Base-by-base conservation (phyloP, 2,797 vertebrate genomes). In the Oreochromis mossambicus region DNA sequence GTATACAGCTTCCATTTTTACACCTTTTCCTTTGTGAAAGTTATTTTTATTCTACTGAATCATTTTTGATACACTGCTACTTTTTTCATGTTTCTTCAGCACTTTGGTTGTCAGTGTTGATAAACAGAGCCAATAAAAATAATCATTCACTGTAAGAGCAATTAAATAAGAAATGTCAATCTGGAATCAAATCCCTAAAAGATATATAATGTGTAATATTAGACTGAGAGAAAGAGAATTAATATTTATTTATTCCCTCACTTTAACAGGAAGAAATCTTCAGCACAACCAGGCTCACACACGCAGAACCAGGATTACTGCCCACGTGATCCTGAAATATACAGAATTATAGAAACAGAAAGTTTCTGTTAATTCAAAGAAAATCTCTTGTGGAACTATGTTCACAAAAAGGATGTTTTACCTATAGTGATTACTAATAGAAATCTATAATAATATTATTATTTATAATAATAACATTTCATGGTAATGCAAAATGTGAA, bases 291-390 rank as follows among this genome's bases (percentile, higher is more conserved):
- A 63, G 58, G 11, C 19, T 38, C 34, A 63, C 46, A 8, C 15
- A 3, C 7, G 7, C 3, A 7, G 17, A n/a, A 63, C 0, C 17
- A n/a, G 32, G 32, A 36, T 36, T 63, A n/a, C 32, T 3, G 17
- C 58, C 4, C 11, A 38, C 3, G 6, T 38, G 0, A 21, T 38
- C 58, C 0, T 0, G 19, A 63, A 63, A 63, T 38, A 63, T 38
- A 36, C 4, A 38, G 58, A 63, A 63, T 63, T 38, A 63, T 7
- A 63, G 6, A 63, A 63, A 63, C 19, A n/a, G 6, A 36, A 63
- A 7, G 6, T 36, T 63, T 63, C 32, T 63, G 10, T 63, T 36
- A 63, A 36, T 63, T 63, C 58, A 63, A n/a, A 5, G 1, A 63
- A n/a, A 8, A 36, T 63, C 19, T 36, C 10, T 8, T 36, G 58